These are phyloP conservation scores for Deilephila porcellus DNA, from an alignment of 2,888 invertebrate species.

Conservation along the genomic window DNA sequence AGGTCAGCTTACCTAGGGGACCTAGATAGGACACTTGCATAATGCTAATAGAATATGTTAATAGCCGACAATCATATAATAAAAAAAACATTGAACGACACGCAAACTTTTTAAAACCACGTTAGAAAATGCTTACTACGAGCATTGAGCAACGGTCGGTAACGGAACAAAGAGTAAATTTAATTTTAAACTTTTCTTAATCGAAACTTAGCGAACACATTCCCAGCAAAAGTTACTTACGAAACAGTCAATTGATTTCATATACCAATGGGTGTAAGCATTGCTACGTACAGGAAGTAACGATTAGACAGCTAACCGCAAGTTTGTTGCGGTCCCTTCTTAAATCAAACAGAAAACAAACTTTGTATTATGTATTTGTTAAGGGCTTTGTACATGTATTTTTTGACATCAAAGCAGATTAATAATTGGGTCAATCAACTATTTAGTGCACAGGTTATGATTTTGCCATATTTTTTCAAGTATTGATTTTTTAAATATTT, in stretches of 20 bases:
- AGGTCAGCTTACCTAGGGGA: too few relatives aligned
- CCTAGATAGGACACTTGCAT: too few relatives aligned
- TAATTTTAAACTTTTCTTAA: constrained; percentile 7
- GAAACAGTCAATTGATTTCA: constrained; percentile 31
- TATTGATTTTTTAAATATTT: too few relatives aligned
- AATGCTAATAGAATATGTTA: too few relatives aligned
- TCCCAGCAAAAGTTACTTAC: background rate
- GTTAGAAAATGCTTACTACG: background rate
- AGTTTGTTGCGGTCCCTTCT: constrained; percentile 40
- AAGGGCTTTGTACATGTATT: constrained; percentile 37
- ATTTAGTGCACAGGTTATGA: too few relatives aligned
- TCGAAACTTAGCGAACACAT: background rate
- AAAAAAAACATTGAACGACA: background rate
- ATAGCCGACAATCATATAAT: too few relatives aligned
- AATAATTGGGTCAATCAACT: too few relatives aligned
- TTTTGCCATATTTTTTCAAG: too few relatives aligned
- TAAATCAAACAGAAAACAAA: constrained; percentile 56
- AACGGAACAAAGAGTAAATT: background rate
- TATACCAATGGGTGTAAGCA: constrained; percentile 20
- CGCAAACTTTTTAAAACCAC: background rate
- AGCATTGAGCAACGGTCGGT: background rate
- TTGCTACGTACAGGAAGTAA: constrained; percentile 35
- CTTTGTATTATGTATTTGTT: constrained; percentile 53
- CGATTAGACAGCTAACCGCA: constrained; percentile 49
- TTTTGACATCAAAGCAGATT: too few relatives aligned